These are phyloP conservation scores for Onthophagus taurus DNA, from an alignment of 1,140 invertebrate genomes.

Conservation along the genomic window DNA sequence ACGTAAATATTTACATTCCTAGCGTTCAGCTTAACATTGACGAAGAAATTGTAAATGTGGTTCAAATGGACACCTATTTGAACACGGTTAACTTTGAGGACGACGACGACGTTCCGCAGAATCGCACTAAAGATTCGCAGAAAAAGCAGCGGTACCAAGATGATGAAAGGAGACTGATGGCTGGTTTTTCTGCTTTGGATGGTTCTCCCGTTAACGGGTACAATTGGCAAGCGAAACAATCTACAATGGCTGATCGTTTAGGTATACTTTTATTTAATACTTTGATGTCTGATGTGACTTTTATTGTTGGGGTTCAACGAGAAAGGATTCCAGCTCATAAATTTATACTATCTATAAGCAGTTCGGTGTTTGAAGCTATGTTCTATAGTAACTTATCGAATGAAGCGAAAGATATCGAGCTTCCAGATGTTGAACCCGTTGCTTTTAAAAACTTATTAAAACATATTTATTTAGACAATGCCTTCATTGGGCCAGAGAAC, in stretches of 20 bases:
- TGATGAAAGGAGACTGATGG: neutral
- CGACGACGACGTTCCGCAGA: neutral
- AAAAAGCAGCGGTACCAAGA: neutral
- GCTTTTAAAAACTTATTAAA: conserved; percentile 62
- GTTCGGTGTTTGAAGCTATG: conserved; percentile 81
- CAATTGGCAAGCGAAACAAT: conserved; percentile 61
- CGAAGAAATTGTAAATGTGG: too few species aligned
- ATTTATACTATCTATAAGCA: conserved; percentile 72
- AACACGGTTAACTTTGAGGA: neutral
- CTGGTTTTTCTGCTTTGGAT: neutral
- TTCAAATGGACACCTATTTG: too few species aligned
- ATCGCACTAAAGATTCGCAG: neutral
- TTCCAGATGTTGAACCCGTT: conserved; percentile 76
- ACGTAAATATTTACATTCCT: too few species aligned
- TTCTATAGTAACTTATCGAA: conserved; percentile 68
- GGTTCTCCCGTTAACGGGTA: conserved; percentile 29
- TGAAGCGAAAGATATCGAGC: conserved; percentile 61
- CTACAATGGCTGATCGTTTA: conserved; percentile 66
- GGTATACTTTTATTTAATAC: conserved; percentile 75
- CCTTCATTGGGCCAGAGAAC: conserved; percentile 76
- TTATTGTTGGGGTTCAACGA: conserved; percentile 63
- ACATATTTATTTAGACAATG: conserved; percentile 77
- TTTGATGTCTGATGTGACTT: conserved; percentile 70
- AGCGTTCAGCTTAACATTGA: too few species aligned
- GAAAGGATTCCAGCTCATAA: conserved; percentile 76